Evolutionary conservation across 1,140 invertebrate species (phyloP), one percentile per base, ranked within the genome.

Genomic region (Calephelis nemesis): DNA sequence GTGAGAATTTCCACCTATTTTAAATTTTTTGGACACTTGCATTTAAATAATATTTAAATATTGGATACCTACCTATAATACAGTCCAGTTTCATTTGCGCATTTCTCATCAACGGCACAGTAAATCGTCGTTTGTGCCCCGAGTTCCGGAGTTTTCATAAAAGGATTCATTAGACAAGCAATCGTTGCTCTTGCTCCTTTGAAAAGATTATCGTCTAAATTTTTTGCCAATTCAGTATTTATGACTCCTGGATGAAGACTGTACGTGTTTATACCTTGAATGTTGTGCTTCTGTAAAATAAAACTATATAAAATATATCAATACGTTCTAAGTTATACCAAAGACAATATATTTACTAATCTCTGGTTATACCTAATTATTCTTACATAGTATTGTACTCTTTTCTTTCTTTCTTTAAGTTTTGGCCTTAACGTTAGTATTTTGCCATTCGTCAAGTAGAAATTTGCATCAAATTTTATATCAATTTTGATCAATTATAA

Each of bases 41-140:
- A 19, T 19, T 19, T 19, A 19, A 19, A 19, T 19, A 19, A n/a
- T n/a, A n/a, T 19, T 1, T 19, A 19, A 19, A 19, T 19, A 19
- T 19, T 19, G 19, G 12, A 0, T n/a, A n/a, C n/a, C n/a, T 90
- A 93, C 95, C 93, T 92, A 80, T 95, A 94, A 89, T 94, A 94
- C 9, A 94, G 77, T 70, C 96, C 95, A 75, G 93, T 45, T 9
- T 45, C 42, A 9, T 45, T 45, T 45, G 42, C 3, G 42, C 42
- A 45, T 45, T 45, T 45, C 72, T 96, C 95, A 83, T 96, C 95
- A 0, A 97, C 84, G 4, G 96, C 94, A 81, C 97, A 96, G 78
- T 96, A 94, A 50, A 98, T 90, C 1, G 95, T 94, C 0, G 97
- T 97, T 85, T 97, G 96, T 7, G 96, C 96, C 0, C 96, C 96